Base-by-base conservation (phyloP, 2,113 vertebrate species). In the Stegastes partitus region DNA sequence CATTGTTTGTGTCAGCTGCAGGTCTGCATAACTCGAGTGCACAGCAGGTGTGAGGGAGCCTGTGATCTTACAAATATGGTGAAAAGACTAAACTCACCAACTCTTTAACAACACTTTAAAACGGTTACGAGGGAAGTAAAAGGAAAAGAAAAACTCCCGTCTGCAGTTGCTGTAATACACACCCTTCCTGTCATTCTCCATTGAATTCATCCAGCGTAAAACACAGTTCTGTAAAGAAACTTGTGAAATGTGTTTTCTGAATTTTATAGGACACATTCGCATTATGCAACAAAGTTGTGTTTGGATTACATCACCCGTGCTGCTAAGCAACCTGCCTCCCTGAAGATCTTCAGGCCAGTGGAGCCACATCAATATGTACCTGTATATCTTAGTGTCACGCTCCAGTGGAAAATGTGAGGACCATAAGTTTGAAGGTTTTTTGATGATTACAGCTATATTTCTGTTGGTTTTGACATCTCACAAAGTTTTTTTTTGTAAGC, bases 351-450 rank as follows among this genome's bases (percentile, higher is more conserved):
- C 39, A 55, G 51, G 28, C 47, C 74, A 21, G 16, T 6, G 31
- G 42, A 53, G 49, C 49, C 67, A 42, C 34, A 49, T 44, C 25
- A 31, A n/a, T 8, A 21, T 47, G 57, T 47, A 42, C 47, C 63
- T 42, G 26, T 53, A 34, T 21, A 71, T 67, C 37, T 44, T 22
- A 16, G 18, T 39, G 51, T 75, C 65, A 28, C 53, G 47, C 53
- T n/a, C 21, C 18, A 12, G 11, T 69, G 77, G 62, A 49, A 81
- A 78, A 73, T 53, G 21, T 74, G 70, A 72, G 26, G 16, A 39
- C 16, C 34, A 11, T 21, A n/a, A 63, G 28, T 21, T 56, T 44
- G 47, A 68, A 57, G 14, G 58, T 58, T 68, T 58, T 34, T 62
- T 51, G 22, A 57, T 28, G 69, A 55, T 19, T 58, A 14, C 11